Evolutionary conservation across 2,797 vertebrate species (phyloP).

Genomic region (Myripristis murdjan): DNA sequence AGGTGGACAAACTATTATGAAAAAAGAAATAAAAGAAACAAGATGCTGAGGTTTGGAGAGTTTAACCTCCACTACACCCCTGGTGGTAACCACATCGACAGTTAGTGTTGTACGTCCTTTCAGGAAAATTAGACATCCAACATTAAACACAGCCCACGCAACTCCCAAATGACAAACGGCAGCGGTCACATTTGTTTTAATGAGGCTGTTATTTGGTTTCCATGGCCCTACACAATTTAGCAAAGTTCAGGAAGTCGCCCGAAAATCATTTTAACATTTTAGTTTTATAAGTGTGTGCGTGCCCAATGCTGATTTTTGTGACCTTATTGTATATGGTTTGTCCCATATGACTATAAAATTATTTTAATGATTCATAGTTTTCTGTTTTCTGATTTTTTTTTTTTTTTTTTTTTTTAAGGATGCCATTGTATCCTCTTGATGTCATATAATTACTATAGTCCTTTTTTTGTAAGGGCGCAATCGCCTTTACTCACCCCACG

Average conservation of each 20-base stretch:
- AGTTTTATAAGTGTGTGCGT: no score
- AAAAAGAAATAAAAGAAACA: no score
- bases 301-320: no score
- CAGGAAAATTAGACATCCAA: neutral
- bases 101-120: constrained; percentile 1
- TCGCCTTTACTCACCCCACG: neutral
- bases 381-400: no score
- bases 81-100: constrained; percentile 8
- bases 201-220: neutral
- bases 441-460: no score
- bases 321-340: no score
- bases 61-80: neutral
- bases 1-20: no score
- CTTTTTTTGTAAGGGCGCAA: neutral
- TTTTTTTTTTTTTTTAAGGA: no score
- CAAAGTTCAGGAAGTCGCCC: constrained; percentile 1
- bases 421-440: no score
- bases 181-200: neutral
- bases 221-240: constrained; percentile 3
- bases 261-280: neutral
- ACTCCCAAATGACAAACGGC: neutral
- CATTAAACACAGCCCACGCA: neutral
- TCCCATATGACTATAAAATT: no score
- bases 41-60: neutral
- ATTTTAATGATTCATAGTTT: no score